Percentiles rank a stretch among this genome's conserved stretches.
Evolutionary conservation across 2,113 vertebrate species (phyloP).

Genomic region (Crotalus tigris): DNA sequence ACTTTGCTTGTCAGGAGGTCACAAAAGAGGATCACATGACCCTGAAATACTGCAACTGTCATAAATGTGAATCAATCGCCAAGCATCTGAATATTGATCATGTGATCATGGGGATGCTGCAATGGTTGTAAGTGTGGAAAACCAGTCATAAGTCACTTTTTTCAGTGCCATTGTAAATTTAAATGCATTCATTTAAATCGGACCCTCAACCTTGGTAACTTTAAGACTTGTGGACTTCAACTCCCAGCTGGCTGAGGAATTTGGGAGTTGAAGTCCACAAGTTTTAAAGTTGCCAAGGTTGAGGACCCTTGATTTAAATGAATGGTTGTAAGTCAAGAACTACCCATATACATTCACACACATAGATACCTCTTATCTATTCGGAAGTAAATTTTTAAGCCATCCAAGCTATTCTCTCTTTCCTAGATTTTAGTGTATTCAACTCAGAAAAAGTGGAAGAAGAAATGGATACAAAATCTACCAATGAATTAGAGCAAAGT

Average conservation of each 20-base stretch:
- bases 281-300: no score
- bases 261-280: no score
- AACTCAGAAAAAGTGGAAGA: conserved; percentile 79
- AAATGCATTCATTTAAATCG: not conserved
- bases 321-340: not conserved
- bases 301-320: not conserved
- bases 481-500: conserved; percentile 85
- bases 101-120: not conserved
- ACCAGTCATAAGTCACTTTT: not conserved
- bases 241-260: no score
- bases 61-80: not conserved
- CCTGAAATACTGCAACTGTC: not conserved
- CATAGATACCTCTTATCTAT: not conserved
- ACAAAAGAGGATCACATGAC: not conserved
- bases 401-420: not conserved
- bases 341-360: not conserved
- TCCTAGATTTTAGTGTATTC: conserved; percentile 91
- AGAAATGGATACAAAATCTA: conserved; percentile 71
- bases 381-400: not conserved
- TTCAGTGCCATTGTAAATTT: not conserved
- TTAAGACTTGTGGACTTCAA: no score
- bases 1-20: not conserved
- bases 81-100: not conserved
- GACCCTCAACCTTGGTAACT: no score
- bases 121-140: not conserved